Base-by-base conservation (phyloP, 2,888 invertebrate genomes). In the Hoplodrina ambigua region DNA sequence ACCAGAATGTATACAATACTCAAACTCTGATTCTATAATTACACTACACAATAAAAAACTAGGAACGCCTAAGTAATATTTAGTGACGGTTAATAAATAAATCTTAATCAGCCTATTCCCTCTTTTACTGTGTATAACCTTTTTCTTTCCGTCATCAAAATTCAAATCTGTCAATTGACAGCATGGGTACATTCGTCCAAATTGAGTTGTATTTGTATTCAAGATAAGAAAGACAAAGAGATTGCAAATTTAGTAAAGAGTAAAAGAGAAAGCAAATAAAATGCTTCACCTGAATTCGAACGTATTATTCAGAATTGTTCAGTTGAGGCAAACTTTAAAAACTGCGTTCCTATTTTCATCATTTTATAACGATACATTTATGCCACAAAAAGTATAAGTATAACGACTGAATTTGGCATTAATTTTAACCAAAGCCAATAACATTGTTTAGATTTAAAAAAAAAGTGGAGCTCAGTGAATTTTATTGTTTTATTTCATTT, bases 101-200 rank as follows among this genome's bases (percentile, higher is more conserved):
- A 86, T 87, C 71, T 88, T 88, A 89, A 87, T 91, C 92, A 94
- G 89, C 93, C 93, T 92, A 95, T 94, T 94, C 92, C 94, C 91
- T 93, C 92, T 94, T 93, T 94, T 92, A 91, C 93, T 93, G 90
- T 94, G 88, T 93, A 91, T 95, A 95, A 95, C 95, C 95, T 96
- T 94, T 94, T 94, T 92, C 94, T 95, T 94, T 94, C 95, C 94
- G 95, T 95, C 95, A 95, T 95, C 95, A 95, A 94, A 93, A 94
- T 94, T 94, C 92, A 93, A 95, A 95, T 87, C 93, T 94, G 94
- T 94, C 94, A 94, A 88, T 88, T 94, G 93, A 92, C 94, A 94
- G 93, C 93, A 93, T 92, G 93, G 87, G 86, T 80, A 52, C 30
- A 72, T 67, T 56, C 85, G 74, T 63, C 63, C 49, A 70, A 82